These are phyloP conservation scores for Cataglyphis hispanica DNA, from an alignment of 1,140 invertebrate genomes.

Conservation along the genomic window DNA sequence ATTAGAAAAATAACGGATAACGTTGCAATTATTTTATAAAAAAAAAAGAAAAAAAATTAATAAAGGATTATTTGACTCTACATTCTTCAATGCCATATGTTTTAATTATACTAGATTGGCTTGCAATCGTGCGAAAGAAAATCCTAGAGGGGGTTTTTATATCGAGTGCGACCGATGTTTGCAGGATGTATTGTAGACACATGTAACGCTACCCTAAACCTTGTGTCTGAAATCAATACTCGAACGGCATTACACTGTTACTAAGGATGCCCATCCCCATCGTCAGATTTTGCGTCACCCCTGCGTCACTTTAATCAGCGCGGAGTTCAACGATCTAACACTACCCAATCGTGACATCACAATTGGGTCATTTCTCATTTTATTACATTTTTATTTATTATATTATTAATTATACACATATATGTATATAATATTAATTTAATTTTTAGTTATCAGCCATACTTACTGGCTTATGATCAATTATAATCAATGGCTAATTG, in stretches of 20 bases:
- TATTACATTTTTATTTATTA: not conserved
- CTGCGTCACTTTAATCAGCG: constrained; percentile 33
- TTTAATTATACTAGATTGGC: not conserved
- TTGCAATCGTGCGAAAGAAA: constrained; percentile 42
- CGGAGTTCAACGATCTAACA: constrained; percentile 43
- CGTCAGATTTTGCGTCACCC: constrained; percentile 66
- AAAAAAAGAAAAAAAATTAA: not conserved
- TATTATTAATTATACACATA: too few relatives aligned
- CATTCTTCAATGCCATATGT: not conserved
- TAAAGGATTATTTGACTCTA: not conserved
- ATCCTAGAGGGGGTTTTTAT: not conserved
- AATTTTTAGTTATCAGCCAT: not conserved
- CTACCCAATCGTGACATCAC: constrained; percentile 2
- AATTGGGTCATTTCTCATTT: not conserved
- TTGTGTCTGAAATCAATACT: constrained; percentile 78
- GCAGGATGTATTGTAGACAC: constrained; percentile 68
- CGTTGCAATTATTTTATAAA: not conserved
- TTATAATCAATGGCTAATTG: constrained; percentile 1
- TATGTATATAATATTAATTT: not conserved
- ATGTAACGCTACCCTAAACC: constrained; percentile 76
- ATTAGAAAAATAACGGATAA: not conserved
- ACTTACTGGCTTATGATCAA: not conserved
- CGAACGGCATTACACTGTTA: constrained; percentile 77
- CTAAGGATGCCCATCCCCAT: constrained; percentile 77
- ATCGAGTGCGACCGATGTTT: constrained; percentile 66